A percentile compares a stretch with the other conserved stretches of the same genome.
Conservation (phyloP, 2,888 invertebrate genomes). For the Eubasilissa splendida region DNA sequence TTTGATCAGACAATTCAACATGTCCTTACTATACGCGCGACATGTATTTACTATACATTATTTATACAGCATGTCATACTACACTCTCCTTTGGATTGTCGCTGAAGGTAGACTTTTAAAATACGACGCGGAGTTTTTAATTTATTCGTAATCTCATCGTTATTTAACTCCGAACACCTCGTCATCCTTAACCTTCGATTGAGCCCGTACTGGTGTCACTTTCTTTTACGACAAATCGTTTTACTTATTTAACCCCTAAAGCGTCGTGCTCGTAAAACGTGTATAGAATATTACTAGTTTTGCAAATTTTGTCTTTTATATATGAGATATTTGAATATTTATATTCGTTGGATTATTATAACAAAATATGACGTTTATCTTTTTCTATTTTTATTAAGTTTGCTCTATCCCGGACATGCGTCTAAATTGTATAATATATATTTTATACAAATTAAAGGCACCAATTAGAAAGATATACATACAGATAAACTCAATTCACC, state of each 20-base stretch:
- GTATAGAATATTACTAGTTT: too few relatives aligned
- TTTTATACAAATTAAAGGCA: too few relatives aligned
- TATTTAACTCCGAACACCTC: conserved; percentile 1
- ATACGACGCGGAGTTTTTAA: too few relatives aligned
- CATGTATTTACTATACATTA: neutral
- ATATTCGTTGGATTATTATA: neutral
- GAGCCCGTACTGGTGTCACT: conserved; percentile 12
- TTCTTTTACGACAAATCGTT: conserved; percentile 37
- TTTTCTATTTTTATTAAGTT: too few relatives aligned
- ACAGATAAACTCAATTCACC: too few relatives aligned
- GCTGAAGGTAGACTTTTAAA: too few relatives aligned
- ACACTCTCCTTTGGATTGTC: neutral
- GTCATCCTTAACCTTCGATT: conserved; percentile 16
- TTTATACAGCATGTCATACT: neutral
- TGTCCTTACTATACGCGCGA: neutral
- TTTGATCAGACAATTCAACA: too few relatives aligned
- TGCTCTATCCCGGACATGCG: too few relatives aligned
- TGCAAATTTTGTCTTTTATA: neutral
- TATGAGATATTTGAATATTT: neutral
- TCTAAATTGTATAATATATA: too few relatives aligned
- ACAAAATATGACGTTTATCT: too few relatives aligned
- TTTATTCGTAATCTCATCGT: neutral
- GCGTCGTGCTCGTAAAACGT: too few relatives aligned
- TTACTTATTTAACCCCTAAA: conserved; percentile 18
- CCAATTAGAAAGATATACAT: too few relatives aligned